A percentile compares a stretch with the other conserved stretches of the same genome.
Evolutionary conservation across 2,888 invertebrate species (phyloP).

Genomic region (Xylophagus ater): DNA sequence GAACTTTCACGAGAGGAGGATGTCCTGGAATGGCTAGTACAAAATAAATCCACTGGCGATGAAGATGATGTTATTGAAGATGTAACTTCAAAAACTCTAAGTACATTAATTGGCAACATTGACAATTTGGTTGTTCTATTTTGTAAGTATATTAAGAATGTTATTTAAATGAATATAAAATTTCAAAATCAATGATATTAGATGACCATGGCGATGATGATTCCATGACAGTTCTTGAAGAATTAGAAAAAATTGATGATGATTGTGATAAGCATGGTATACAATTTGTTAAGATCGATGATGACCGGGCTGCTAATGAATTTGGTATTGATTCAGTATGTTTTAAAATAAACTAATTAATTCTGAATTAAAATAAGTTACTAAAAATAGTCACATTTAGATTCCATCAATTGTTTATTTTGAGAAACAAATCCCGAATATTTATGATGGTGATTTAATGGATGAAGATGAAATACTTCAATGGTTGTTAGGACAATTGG

Average conservation of each 20-base stretch:
- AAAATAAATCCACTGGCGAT: constrained; percentile 86
- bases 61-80: constrained; percentile 92
- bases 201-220: constrained; percentile 85
- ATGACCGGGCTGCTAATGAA: constrained; percentile 67
- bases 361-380: not conserved
- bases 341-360: not conserved
- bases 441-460: constrained; percentile 84
- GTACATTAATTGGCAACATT: constrained; percentile 77
- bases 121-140: constrained; percentile 87
- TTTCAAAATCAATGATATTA: no score
- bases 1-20: constrained; percentile 84
- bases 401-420: constrained; percentile 83
- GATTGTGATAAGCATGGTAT: constrained; percentile 87
- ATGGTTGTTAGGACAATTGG: constrained; percentile 78
- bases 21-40: constrained; percentile 85
- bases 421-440: constrained; percentile 84
- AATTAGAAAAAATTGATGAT: constrained; percentile 87
- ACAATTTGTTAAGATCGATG: constrained; percentile 88
- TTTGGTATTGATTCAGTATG: constrained; percentile 65
- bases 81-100: constrained; percentile 79
- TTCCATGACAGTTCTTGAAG: constrained; percentile 72
- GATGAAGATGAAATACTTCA: constrained; percentile 81
- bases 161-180: no score
- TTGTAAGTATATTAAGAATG: constrained; percentile 70
- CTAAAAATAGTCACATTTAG: constrained; percentile 20